phyloP scores from a whole-genome alignment of 2,797 vertebrate genomes.

The Sebastes taczanowskii region DNA sequence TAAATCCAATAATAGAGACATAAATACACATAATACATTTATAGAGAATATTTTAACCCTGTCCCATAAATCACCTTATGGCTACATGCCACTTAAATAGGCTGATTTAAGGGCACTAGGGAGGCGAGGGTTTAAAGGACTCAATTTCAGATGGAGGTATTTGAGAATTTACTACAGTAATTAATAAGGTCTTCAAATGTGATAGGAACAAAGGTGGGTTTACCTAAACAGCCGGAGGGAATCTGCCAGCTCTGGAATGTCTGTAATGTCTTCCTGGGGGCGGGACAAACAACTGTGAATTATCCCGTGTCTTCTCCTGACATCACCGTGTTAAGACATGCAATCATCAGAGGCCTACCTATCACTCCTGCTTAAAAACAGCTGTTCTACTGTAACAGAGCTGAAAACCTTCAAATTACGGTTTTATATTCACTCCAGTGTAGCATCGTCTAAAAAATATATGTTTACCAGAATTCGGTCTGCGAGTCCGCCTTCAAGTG shows the following conservation, averaged over 20 bases:
- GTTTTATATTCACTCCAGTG: neutral
- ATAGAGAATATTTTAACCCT: neutral
- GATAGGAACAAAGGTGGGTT: conserved; percentile 58
- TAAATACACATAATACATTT: neutral
- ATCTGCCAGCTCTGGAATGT: conserved; percentile 95
- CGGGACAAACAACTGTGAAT: conserved; percentile 70
- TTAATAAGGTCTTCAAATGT: neutral
- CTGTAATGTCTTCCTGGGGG: conserved; percentile 98
- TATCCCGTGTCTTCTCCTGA: conserved; percentile 46
- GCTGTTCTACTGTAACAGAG: conserved; percentile 40
- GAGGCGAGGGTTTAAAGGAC: neutral
- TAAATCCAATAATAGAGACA: neutral
- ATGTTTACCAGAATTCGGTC: conserved; percentile 89
- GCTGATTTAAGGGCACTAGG: neutral
- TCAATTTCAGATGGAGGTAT: neutral
- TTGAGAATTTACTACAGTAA: neutral
- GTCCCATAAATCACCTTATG: neutral
- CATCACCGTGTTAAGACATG: conserved; percentile 51
- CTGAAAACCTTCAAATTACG: conserved; percentile 4
- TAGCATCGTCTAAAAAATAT: neutral
- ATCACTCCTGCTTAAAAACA: conserved; percentile 46
- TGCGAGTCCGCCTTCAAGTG: conserved; percentile 88
- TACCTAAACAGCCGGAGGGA: conserved; percentile 94
- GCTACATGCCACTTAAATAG: neutral
- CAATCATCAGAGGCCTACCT: conserved; percentile 38